phyloP scores from a whole-genome alignment of 2,797 vertebrate genomes.

The Myripristis jacobus region DNA sequence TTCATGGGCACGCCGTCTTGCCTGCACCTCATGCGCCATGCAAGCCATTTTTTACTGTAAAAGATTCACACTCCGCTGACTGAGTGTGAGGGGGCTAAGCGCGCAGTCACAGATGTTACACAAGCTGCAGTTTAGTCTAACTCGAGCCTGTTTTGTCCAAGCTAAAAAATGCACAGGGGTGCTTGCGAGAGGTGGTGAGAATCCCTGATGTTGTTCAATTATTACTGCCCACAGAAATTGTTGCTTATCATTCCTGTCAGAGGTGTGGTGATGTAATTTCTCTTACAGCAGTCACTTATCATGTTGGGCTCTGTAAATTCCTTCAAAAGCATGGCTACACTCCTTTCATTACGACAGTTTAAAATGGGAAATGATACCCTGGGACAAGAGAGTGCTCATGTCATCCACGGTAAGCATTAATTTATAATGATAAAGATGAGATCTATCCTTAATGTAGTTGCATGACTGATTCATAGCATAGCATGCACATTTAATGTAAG shows the following conservation, averaged over 20 bases:
- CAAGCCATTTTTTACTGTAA: slow-evolving; percentile 40
- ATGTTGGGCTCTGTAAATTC: slow-evolving; percentile 33
- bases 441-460: slow-evolving; percentile 50
- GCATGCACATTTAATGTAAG: slow-evolving; percentile 52
- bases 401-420: slow-evolving; percentile 46
- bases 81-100: slow-evolving; percentile 48
- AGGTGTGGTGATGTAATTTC: slow-evolving; percentile 26
- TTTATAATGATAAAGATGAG: slow-evolving; percentile 52
- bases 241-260: slow-evolving; percentile 27
- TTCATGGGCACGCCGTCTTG: slow-evolving; percentile 64
- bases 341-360: slow-evolving; percentile 36
- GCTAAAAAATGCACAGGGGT: slow-evolving; percentile 66
- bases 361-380: slow-evolving; percentile 31
- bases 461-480: slow-evolving; percentile 60
- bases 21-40: slow-evolving; percentile 51
- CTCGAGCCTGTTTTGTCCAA: slow-evolving; percentile 56
- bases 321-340: slow-evolving; percentile 19
- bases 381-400: slow-evolving; percentile 29
- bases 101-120: slow-evolving; percentile 60
- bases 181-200: slow-evolving; percentile 35
- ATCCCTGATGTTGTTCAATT: slow-evolving; percentile 50
- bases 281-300: slow-evolving; percentile 16
- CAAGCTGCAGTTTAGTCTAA: slow-evolving; percentile 62
- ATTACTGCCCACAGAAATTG: slow-evolving; percentile 48
- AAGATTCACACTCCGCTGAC: slow-evolving; percentile 68